Base-by-base conservation (phyloP, 1,140 invertebrate species). In the Diabrotica undecimpunctata region DNA sequence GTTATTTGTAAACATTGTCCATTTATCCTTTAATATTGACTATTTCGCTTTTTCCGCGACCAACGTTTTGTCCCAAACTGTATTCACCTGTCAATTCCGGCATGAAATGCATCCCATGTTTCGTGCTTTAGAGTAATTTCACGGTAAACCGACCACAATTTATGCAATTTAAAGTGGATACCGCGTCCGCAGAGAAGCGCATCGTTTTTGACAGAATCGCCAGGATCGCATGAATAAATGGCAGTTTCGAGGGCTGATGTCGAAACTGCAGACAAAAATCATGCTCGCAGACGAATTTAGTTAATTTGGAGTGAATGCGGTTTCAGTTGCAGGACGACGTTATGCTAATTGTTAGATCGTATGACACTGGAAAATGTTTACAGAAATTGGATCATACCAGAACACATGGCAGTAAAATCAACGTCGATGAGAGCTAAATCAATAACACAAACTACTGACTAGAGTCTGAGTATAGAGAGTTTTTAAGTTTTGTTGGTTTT, bases 241-340 rank as follows among this genome's bases (percentile, higher is more conserved):
- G 12, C 54, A 36, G 41, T 46, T 46, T 55, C 54, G 54, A 46
- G 54, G 13, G 54, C 25, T 55, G 54, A 55, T 55, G 54, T 55
- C 35, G 13, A 55, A 55, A 14, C 13, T 36, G 54, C 25, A 36
- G 54, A 25, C 54, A 36, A 55, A 55, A 36, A 55, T 55, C 54
- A 55, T 14, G n/a, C 25, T 25, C 12, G 54, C 25, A 36, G 25
- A 14, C 35, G 54, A 55, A 55, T 55, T 55, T 55, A 55, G 35
- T 55, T 25, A 14, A 55, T 55, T 46, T n/a, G 41, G 41, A n/a
- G n/a, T 4, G 41, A 46, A 8, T 46, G 41, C n/a, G 41, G 41
- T 46, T 46, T 46, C 41, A 46, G 41, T 10, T 46, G n/a, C 41
- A 46, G n/a, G n/a, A 46, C 41, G 2, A 46, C 41, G n/a, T 46